Evolutionary conservation across 2,888 invertebrate genomes (phyloP).

Genomic region (Piscicola geometra): DNA sequence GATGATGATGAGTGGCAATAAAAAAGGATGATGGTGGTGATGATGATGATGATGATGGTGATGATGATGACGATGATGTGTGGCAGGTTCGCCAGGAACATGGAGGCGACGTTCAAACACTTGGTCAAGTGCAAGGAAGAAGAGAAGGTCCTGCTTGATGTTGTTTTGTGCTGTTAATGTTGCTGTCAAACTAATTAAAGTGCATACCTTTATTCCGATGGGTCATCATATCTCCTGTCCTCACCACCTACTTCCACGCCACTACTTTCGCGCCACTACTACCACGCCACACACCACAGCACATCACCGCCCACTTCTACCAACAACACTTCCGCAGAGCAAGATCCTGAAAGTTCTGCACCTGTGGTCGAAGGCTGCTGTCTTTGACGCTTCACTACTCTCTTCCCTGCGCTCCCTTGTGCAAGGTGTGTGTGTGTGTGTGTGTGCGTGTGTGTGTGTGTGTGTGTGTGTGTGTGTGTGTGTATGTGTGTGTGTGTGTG

Average conservation of each 20-base stretch:
- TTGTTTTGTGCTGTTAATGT: neutral
- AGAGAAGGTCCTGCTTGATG: conserved; percentile 16
- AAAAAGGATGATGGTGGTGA: conserved; percentile 6
- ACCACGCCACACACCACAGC: too few species aligned
- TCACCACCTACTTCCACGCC: neutral
- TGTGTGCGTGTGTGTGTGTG: neutral
- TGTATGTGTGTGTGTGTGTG: neutral
- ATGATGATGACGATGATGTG: neutral
- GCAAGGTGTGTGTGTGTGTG: neutral
- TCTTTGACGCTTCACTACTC: conserved; percentile 87
- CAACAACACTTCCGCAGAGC: conserved; percentile 70
- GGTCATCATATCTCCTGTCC: neutral
- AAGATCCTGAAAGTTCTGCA: conserved; percentile 95
- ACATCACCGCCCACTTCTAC: too few species aligned
- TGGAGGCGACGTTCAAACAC: conserved; percentile 19
- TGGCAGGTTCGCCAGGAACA: conserved; percentile 26
- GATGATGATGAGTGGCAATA: neutral
- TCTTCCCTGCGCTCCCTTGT: conserved; percentile 57
- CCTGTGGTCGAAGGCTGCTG: conserved; percentile 95
- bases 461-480: neutral
- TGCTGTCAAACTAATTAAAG: neutral
- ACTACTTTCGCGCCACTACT: neutral
- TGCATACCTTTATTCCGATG: neutral
- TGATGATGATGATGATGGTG: neutral
- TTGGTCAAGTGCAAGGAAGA: conserved; percentile 28